Evolutionary conservation across 2,113 vertebrate genomes (phyloP).

Genomic region (Etheostoma cragini): DNA sequence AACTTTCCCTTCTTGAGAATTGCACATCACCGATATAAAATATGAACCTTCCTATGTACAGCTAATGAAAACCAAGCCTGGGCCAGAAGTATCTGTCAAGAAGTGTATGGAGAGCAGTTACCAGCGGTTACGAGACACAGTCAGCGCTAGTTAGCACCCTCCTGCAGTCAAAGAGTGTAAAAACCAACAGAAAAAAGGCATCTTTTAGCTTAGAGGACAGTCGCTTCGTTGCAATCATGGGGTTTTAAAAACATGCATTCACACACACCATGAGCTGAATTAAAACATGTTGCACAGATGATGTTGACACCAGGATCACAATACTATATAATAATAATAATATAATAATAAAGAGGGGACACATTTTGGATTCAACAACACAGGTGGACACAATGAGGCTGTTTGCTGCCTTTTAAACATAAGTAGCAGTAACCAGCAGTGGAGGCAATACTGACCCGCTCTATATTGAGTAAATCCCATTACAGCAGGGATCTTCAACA

Average conservation of each 20-base stretch:
- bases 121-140: neutral
- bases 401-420: too few relatives aligned
- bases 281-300: too few relatives aligned
- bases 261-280: conserved; percentile 5
- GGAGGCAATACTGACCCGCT: too few relatives aligned
- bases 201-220: neutral
- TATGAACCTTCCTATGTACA: conserved; percentile 59
- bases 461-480: too few relatives aligned
- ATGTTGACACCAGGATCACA: too few relatives aligned
- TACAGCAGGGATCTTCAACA: too few relatives aligned
- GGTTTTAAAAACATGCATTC: conserved; percentile 4
- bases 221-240: neutral
- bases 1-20: conserved; percentile 54
- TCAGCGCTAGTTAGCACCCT: neutral
- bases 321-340: too few relatives aligned
- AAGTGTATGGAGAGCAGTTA: neutral
- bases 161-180: neutral
- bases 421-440: too few relatives aligned
- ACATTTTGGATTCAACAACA: too few relatives aligned
- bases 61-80: conserved; percentile 26
- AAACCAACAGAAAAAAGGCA: conserved; percentile 10
- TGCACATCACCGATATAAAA: conserved; percentile 68
- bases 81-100: neutral
- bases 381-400: too few relatives aligned
- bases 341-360: too few relatives aligned